These are phyloP conservation scores for Lysandra coridon DNA, from an alignment of 2,888 invertebrate genomes.

Conservation along the genomic window DNA sequence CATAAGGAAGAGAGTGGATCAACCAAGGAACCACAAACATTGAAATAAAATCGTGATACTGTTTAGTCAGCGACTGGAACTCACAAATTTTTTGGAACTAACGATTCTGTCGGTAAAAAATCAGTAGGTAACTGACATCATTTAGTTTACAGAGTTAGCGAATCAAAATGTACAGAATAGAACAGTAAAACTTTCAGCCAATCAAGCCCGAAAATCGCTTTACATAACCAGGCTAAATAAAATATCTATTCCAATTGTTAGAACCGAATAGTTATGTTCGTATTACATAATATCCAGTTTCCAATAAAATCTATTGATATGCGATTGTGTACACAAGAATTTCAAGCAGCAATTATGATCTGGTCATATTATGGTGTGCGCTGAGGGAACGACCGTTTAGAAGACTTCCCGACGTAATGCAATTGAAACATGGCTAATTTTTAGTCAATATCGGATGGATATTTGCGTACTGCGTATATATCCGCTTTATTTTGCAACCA, in stretches of 20 bases:
- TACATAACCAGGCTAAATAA: constrained; percentile 2
- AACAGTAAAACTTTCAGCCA: neutral
- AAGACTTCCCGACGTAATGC: no score
- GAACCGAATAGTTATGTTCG: constrained; percentile 5
- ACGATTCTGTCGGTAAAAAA: neutral
- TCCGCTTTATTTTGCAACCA: no score
- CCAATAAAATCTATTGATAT: neutral
- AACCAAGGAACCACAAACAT: no score
- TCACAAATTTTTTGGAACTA: neutral
- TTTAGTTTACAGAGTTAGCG: constrained; percentile 8
- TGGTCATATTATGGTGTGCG: no score
- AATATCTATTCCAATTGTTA: neutral
- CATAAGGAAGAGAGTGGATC: no score
- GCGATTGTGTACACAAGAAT: neutral
- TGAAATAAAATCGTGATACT: no score
- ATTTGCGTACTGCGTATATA: no score
- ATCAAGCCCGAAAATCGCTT: constrained; percentile 3
- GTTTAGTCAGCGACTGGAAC: no score
- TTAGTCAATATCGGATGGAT: no score
- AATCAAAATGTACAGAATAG: constrained; percentile 18
- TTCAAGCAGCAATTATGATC: no score
- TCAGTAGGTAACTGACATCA: neutral
- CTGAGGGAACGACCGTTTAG: no score
- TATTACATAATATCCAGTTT: neutral
- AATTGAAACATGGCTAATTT: no score